phyloP scores from a whole-genome alignment of 2,113 vertebrate species.

The Tachuris rubrigastra region DNA sequence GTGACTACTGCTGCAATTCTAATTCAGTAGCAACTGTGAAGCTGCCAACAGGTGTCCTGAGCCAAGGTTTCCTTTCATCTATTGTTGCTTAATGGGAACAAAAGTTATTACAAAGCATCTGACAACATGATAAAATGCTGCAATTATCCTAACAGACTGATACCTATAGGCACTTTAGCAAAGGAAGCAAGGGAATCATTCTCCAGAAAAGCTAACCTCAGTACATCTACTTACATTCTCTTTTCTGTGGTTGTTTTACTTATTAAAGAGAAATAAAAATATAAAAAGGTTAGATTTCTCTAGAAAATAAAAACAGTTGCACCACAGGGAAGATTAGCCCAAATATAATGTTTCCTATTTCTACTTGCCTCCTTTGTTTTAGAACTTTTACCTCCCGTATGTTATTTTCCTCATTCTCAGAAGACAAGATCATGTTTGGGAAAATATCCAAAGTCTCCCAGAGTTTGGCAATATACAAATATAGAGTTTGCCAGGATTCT shows the following conservation, averaged over 20 bases:
- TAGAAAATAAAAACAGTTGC: background rate
- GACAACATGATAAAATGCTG: conserved; percentile 63
- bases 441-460: background rate
- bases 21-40: conserved; percentile 22
- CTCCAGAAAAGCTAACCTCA: conserved; percentile 24
- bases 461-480: background rate
- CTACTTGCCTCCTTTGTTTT: background rate
- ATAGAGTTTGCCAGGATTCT: background rate
- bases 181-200: background rate
- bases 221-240: background rate
- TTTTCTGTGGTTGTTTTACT: background rate
- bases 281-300: background rate
- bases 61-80: conserved; percentile 36
- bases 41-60: conserved; percentile 36
- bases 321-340: background rate
- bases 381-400: background rate
- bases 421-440: background rate
- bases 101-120: conserved; percentile 58
- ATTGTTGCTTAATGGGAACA: conserved; percentile 45
- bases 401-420: background rate
- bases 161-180: conserved; percentile 30
- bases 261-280: background rate
- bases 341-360: background rate
- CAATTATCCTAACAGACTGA: conserved; percentile 52
- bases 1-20: background rate